Evolutionary conservation across 1,140 invertebrate genomes (phyloP), one percentile per base, ranked within the genome.

Genomic region (Nymphalis io): DNA sequence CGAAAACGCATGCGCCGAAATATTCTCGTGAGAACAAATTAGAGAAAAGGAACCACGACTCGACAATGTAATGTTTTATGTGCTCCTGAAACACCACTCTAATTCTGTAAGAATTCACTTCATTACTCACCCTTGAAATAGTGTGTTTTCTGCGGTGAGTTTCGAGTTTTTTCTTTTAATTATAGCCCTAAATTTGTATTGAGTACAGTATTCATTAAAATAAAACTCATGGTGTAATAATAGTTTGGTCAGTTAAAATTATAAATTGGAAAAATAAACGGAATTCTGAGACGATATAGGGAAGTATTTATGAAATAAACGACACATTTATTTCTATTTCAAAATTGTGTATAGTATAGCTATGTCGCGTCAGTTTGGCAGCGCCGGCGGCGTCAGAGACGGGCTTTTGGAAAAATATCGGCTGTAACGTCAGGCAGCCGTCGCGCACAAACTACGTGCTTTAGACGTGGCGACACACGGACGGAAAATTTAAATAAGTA

Each of bases 331-430:
- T 60, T 60, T 60, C 59, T 60, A 55, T 55, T 55, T 55, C 51
- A 27, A 55, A 55, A 55, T 27, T 13, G 3, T 21, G 39, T 57
- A 66, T 66, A 63, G 61, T 23, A 42, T 39, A 66, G 63, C 63
- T 61, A 61, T 60, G 61, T 73, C 51, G 72, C 68, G 62, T 62
- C 68, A 72, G 69, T 77, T 72, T 72, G 69, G 72, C 72, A 69
- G 67, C 57, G 68, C 66, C 62, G 72, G 58, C 68, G 65, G 51
- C 51, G 51, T 27, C 51, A 55, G 51, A 55, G 51, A 27, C 51
- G 66, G 46, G 65, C 69, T 59, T 33, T 48, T 66, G 70, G 69
- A 74, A 77, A 77, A 77, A 77, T 77, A 77, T 72, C 67, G 69
- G 57, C 58, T 70, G 61, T 66, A 61, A 57, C 60, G 67, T 73